These are phyloP conservation scores for Parnassius orleans DNA, from an alignment of 2,888 invertebrate species.

Conservation along the genomic window DNA sequence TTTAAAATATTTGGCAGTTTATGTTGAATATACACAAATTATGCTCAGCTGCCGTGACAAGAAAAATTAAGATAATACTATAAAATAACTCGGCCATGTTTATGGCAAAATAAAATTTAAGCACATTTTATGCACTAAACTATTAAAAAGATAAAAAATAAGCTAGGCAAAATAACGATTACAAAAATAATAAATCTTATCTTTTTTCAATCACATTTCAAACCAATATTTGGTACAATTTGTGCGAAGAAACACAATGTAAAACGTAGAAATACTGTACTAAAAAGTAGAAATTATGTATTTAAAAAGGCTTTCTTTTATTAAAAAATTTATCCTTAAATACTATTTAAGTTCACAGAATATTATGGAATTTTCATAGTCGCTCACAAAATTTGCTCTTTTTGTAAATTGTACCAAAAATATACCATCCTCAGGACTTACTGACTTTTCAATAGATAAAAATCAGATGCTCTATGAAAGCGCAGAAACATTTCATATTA, in stretches of 20 bases:
- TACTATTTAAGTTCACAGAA: conserved; percentile 12
- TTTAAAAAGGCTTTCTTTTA: not conserved
- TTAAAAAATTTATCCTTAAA: conserved; percentile 16
- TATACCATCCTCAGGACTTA: conserved; percentile 26
- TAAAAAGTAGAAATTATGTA: too few relatives aligned
- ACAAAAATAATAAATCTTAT: conserved; percentile 61
- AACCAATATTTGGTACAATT: conserved; percentile 39
- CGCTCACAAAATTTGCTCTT: conserved; percentile 25
- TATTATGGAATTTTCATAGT: not conserved
- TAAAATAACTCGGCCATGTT: conserved; percentile 40
- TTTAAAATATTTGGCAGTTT: conserved; percentile 47
- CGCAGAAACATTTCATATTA: conserved; percentile 9
- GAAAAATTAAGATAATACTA: conserved; percentile 42
- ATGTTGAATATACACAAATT: conserved; percentile 31
- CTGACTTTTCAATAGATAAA: conserved; percentile 9
- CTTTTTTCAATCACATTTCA: conserved; percentile 57
- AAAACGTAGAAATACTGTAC: conserved; percentile 28
- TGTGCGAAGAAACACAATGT: conserved; percentile 24
- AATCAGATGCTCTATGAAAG: conserved; percentile 11
- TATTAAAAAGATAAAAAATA: conserved; percentile 60
- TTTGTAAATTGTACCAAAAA: conserved; percentile 31
- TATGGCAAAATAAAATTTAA: conserved; percentile 41
- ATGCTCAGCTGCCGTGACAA: conserved; percentile 42
- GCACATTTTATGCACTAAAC: conserved; percentile 51
- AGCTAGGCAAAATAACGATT: conserved; percentile 61